Evolutionary conservation across 2,797 vertebrate species (phyloP), one percentile per base, ranked within the genome.

Genomic region (Fringilla coelebs): DNA sequence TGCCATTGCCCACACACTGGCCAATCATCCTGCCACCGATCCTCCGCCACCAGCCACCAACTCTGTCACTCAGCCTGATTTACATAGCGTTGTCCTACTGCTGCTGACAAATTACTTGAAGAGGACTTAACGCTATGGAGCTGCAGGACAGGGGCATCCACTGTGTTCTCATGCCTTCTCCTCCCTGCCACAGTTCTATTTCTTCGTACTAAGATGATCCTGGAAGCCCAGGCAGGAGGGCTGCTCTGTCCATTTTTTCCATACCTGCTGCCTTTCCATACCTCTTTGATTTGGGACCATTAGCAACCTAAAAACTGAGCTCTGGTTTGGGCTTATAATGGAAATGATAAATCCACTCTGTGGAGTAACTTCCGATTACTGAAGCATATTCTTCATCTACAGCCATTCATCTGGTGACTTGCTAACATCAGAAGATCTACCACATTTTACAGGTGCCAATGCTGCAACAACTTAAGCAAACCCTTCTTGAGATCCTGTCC

Each of bases 1-100:
- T 91, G 90, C 79, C 79, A 71, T 92, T 93, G 93, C 89, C 95
- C 92, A 48, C 80, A 54, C 8, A 20, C 75, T 83, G 95, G 89
- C 95, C 96, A 96, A 95, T 88, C 91, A 45, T 80, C 77, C 82
- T 26, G 81, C 78, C 90, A 92, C 55, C 0, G 1, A 32, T 70
- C 61, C 85, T 71, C 71, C 12, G 17, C 48, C 36, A 29, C 51
- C 51, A 61, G n/a, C 29, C 5, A 49, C 81, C 89, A 63, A 11
- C 15, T 1, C 80, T 21, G 6, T 80, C 89, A 46, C 48, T 60
- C 21, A 1, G 10, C 29, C 22, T 61, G 34, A 72, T 52, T 82
- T 87, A 67, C 66, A 12, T 11, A 36, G 72, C 4, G 0, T 10
- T 65, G 68, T 41, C 74, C 57, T 41, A 13, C 71, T 46, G 36